Evolutionary conservation across 2,113 vertebrate genomes (phyloP), one percentile per base, ranked within the genome.

Genomic region (Mungos mungo): DNA sequence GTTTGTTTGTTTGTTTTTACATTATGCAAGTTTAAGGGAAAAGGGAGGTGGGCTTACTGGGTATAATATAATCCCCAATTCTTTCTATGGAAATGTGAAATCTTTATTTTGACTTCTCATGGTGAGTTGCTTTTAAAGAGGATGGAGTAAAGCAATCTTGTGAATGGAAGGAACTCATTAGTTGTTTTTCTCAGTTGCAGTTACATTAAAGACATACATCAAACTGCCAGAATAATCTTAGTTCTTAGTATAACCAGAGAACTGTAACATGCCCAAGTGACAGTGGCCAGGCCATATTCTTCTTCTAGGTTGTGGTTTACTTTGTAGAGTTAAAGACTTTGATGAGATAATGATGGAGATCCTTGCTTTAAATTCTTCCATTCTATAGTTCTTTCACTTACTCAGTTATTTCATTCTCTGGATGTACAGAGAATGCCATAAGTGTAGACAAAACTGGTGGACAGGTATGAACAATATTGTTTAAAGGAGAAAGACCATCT

Each of bases 241-340:
- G 29, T 29, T 18, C 21, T 94, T 90, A 84, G 76, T 60, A 25
- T 65, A 88, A 90, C 52, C 69, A 90, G 41, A 97, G 63, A 92
- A 90, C n/a, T 88, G 0, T 93, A 88, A 50, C 27, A 63, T 38
- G 15, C 16, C 33, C 15, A 66, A 66, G 60, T 60, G 77, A 90
- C 45, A 54, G 54, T 65, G 35, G n/a, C 31, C 52, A 74, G 68
- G 29, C 4, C 14, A 10, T 29, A 69, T 3, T 4, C 8, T 29
- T 4, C 11, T 93, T 52, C 31, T 31, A 35, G 38, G 7, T 13
- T 14, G 21, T 18, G 19, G 35, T 60, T 76, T 33, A 3, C n/a
- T 91, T 50, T 82, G n/a, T 21, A 87, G 50, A 57, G 15, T 41
- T 33, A 68, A 12, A 25, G 8, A 2, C 29, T 95, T 88, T 92